phyloP scores from a whole-genome alignment of 2,797 vertebrate genomes.

The Micromesistius poutassou region DNA sequence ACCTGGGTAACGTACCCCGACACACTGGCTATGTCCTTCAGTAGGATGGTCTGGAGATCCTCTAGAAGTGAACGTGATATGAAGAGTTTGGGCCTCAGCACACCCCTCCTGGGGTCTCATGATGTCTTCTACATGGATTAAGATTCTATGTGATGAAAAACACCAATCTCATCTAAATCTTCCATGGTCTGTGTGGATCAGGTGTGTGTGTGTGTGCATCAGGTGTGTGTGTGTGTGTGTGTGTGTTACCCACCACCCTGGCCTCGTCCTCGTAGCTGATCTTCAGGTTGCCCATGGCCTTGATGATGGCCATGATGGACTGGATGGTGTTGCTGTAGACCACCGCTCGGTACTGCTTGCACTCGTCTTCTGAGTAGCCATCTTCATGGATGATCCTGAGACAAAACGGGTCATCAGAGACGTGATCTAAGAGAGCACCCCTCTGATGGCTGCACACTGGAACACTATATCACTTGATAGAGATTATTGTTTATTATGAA shows the following conservation, averaged over 20 bases:
- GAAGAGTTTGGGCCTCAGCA: too few relatives aligned
- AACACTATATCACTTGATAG: too few relatives aligned
- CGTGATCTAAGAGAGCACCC: neutral
- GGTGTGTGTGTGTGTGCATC: neutral
- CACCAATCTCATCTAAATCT: too few relatives aligned
- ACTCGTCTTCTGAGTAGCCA: constrained; percentile 97
- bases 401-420: neutral
- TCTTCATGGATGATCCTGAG: constrained; percentile 96
- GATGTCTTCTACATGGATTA: too few relatives aligned
- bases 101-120: too few relatives aligned
- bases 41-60: too few relatives aligned
- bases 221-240: neutral
- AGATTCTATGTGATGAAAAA: too few relatives aligned
- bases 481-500: too few relatives aligned
- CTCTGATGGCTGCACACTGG: neutral
- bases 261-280: constrained; percentile 88
- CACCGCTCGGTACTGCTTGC: constrained; percentile 95
- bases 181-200: too few relatives aligned
- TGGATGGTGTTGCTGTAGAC: constrained; percentile 99
- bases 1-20: neutral
- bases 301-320: constrained; percentile 98
- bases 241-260: constrained; percentile 77
- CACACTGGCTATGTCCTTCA: neutral
- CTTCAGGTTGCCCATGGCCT: constrained; percentile 95
- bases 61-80: too few relatives aligned